Base-by-base conservation (phyloP, 2,888 invertebrate genomes). In the Pasiphila rectangulata region DNA sequence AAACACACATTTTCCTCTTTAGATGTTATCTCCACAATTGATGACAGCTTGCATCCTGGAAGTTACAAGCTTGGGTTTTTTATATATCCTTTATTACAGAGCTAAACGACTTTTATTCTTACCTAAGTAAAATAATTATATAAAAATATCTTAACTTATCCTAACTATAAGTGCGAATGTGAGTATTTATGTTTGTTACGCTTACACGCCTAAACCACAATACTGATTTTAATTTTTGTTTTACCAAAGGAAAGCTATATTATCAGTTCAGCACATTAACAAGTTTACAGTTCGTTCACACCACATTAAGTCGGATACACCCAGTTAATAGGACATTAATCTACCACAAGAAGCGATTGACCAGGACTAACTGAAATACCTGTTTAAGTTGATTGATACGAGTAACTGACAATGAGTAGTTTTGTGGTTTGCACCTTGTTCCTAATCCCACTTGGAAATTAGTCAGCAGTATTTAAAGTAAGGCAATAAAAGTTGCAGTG, bases 21-120 rank as follows among this genome's bases (percentile, higher is more conserved):
- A 64, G 66, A 67, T 59, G 38, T 48, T 51, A 69, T 67, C 67
- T 59, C 9, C 21, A 48, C 55, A 57, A 56, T 49, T 58, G 55
- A 49, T 59, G 55, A 51, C 67, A 56, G 47, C 46, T 42, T 56
- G 61, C 61, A 64, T 66, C 65, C 69, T 53, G 65, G 58, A 66
- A 59, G 47, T 54, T 44, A 54, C 44, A 46, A 52, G 54, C 56
- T 49, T 46, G 21, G 16, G 44, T 51, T 23, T 42, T 37, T 25
- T 34, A 36, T 29, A 46, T 17, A 12, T 45, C 39, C 37, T 30
- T 52, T 50, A 40, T 56, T 51, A 40, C 41, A 49, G 20, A 42
- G 24, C 21, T n/a, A 12, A 25, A 9, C 30, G 30, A 10, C 17
- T 17, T 5, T 9, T 32, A 15, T 7, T 16, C n/a, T n/a, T n/a